phyloP scores from a whole-genome alignment of 2,113 vertebrate genomes.

The Neopipo cinnamomea region DNA sequence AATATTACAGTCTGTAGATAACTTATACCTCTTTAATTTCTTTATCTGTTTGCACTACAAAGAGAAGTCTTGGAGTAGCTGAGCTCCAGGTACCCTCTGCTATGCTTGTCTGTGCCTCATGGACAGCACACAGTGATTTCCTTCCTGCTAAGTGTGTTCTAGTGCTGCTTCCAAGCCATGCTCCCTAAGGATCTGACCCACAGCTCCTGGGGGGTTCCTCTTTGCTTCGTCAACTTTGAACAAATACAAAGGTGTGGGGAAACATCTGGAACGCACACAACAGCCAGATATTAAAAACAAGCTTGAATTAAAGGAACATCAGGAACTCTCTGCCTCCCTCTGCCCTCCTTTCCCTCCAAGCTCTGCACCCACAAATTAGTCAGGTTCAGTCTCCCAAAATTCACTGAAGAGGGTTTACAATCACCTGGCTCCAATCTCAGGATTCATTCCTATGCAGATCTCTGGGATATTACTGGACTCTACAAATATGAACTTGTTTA shows the following conservation, averaged over 20 bases:
- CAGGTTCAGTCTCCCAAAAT: not conserved
- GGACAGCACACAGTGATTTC: not conserved
- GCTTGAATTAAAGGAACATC: not conserved
- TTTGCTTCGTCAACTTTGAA: not conserved
- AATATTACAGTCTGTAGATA: not conserved
- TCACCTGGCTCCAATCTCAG: not conserved
- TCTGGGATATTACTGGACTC: not conserved
- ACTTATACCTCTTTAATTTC: not conserved
- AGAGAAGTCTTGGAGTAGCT: not conserved
- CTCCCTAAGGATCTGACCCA: not conserved
- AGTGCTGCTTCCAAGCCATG: not conserved
- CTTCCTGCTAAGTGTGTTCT: not conserved
- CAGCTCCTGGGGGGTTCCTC: not conserved
- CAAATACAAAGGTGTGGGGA: not conserved
- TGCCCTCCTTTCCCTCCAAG: not conserved
- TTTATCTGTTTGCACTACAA: not conserved
- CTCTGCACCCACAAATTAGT: not conserved
- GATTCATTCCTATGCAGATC: accelerated
- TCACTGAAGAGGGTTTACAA: not conserved
- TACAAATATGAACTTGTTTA: conserved; percentile 20
- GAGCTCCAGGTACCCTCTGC: not conserved
- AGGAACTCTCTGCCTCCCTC: not conserved
- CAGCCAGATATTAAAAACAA: not conserved
- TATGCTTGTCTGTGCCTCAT: not conserved
- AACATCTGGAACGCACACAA: not conserved